A percentile compares a stretch with the other conserved stretches of the same genome.
Conservation (phyloP, 2,888 invertebrate genomes). For the Aphodius granarius region DNA sequence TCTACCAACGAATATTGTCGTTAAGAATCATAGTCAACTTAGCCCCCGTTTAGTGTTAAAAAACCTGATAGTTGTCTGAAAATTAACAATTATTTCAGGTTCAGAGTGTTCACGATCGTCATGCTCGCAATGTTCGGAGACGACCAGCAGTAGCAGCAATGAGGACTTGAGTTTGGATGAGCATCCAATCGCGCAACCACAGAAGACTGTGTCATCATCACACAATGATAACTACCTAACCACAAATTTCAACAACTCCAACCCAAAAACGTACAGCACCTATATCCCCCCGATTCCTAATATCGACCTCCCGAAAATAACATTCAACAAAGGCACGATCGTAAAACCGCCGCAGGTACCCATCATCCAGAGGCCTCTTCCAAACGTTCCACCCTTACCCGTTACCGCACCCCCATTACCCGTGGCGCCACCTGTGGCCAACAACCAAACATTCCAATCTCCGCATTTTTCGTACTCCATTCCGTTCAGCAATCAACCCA, state of each 20-base stretch:
- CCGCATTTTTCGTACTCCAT: conserved; percentile 16
- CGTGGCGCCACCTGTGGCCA: conserved; percentile 11
- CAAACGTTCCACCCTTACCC: conserved; percentile 37
- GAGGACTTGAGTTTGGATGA: conserved; percentile 47
- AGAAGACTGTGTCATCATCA: conserved; percentile 9
- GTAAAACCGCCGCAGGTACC: conserved; percentile 23
- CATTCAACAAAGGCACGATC: conserved; percentile 25
- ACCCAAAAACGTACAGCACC: conserved; percentile 47
- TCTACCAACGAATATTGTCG: too few species aligned
- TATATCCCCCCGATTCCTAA: conserved; percentile 36
- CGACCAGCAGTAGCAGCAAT: conserved; percentile 51
- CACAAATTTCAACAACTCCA: conserved; percentile 51
- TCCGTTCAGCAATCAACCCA: conserved; percentile 17
- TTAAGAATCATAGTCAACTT: too few species aligned
- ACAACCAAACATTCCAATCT: conserved; percentile 17
- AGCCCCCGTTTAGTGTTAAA: too few species aligned
- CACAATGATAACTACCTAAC: conserved; percentile 46
- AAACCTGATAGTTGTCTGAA: too few species aligned
- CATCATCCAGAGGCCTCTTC: conserved; percentile 4
- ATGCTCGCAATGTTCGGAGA: conserved; percentile 65
- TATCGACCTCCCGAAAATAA: conserved; percentile 39
- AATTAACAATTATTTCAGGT: conserved; percentile 53
- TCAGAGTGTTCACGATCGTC: conserved; percentile 75
- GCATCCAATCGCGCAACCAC: conserved; percentile 1
- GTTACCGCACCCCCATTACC: conserved; percentile 31